These are phyloP conservation scores for Glossophaga mutica DNA, from an alignment of 2,797 vertebrate species.

Conservation along the genomic window DNA sequence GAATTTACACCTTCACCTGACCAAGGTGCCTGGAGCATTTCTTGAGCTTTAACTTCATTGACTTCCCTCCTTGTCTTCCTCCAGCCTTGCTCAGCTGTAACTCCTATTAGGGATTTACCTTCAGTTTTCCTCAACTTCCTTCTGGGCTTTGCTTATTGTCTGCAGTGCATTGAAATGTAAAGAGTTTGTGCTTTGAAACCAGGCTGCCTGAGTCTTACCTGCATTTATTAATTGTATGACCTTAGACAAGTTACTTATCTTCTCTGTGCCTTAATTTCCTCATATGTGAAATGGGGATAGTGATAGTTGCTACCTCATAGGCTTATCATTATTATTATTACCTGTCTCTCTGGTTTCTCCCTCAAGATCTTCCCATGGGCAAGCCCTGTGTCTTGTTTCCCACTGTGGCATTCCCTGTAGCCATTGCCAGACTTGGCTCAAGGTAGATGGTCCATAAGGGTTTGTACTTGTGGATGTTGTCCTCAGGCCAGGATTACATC, in stretches of 20 bases:
- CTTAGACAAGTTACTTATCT: background rate
- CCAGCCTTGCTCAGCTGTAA: background rate
- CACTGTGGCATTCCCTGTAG: background rate
- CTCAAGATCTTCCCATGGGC: background rate
- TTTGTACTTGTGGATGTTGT: background rate
- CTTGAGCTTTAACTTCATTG: background rate
- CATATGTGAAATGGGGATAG: background rate
- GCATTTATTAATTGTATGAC: background rate
- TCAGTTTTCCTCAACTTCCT: background rate
- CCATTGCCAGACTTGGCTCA: background rate
- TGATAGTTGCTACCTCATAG: background rate
- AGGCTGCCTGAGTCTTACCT: background rate
- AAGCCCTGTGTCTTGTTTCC: background rate
- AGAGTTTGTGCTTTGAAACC: background rate
- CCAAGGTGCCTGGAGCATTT: background rate
- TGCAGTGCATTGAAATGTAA: background rate
- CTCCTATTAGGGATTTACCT: background rate
- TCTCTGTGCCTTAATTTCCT: background rate
- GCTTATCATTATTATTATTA: background rate
- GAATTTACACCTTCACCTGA: background rate
- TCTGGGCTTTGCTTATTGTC: background rate
- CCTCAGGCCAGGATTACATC: background rate
- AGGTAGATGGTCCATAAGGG: background rate
- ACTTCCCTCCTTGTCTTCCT: background rate
- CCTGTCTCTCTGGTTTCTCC: background rate